These are phyloP conservation scores for Phlogophora meticulosa DNA, from an alignment of 2,888 invertebrate species.

Conservation along the genomic window DNA sequence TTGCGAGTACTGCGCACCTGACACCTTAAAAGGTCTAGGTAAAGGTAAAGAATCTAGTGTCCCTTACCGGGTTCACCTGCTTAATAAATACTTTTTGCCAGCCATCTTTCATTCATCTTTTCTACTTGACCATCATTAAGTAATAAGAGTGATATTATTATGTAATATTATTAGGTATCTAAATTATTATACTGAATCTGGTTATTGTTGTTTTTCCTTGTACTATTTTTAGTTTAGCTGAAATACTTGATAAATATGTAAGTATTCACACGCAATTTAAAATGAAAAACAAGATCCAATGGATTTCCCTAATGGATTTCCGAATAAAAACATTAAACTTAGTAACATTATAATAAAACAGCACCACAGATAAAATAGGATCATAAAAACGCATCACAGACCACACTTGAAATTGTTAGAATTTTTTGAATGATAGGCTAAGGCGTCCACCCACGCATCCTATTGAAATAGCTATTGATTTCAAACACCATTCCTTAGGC, in stretches of 20 bases:
- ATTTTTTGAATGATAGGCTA: slow-evolving; percentile 35
- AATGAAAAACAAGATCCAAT: not conserved
- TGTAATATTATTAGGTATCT: not conserved
- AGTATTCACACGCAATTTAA: not conserved
- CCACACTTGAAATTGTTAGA: slow-evolving; percentile 55
- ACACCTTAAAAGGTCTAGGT: no score
- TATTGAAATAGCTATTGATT: slow-evolving; percentile 53
- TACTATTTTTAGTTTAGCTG: not conserved
- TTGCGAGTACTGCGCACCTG: no score
- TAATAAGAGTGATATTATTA: no score
- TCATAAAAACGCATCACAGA: slow-evolving; percentile 37
- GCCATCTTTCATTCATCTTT: no score
- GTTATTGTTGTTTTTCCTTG: not conserved
- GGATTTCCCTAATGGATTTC: not conserved
- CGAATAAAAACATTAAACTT: slow-evolving; percentile 18
- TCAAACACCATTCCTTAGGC: slow-evolving; percentile 13
- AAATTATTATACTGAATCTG: not conserved
- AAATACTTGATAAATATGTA: not conserved
- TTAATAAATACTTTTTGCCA: no score
- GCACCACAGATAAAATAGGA: slow-evolving; percentile 34
- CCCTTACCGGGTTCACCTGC: no score
- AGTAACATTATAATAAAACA: slow-evolving; percentile 28
- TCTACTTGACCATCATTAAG: no score
- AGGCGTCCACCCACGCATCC: slow-evolving; percentile 41
- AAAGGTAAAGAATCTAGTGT: no score